phyloP scores from a whole-genome alignment of 2,888 invertebrate genomes.

The Caenorhabditis plicata region DNA sequence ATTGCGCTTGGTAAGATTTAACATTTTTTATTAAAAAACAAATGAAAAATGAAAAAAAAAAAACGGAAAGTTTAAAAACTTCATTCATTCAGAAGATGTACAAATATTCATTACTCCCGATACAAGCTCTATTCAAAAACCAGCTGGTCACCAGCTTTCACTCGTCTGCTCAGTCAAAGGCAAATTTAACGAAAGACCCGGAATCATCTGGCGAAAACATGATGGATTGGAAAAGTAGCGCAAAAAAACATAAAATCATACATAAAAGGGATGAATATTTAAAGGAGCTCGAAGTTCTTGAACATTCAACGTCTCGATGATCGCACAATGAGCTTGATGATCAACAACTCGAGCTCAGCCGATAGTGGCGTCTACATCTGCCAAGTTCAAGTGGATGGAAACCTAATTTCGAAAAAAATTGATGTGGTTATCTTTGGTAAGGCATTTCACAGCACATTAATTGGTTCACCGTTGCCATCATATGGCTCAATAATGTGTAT shows the following conservation, averaged over 20 bases:
- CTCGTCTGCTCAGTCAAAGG: constrained; percentile 37
- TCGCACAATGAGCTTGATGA: constrained; percentile 33
- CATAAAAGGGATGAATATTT: background rate
- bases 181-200: constrained; percentile 24
- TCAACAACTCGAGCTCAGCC: constrained; percentile 29
- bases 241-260: background rate
- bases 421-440: constrained; percentile 45
- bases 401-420: constrained; percentile 27
- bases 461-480: background rate
- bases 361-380: constrained; percentile 50
- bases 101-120: constrained; percentile 31
- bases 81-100: constrained; percentile 5
- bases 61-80: background rate
- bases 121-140: constrained; percentile 37
- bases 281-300: no score
- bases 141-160: constrained; percentile 37
- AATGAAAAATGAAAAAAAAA: background rate
- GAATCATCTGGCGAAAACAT: constrained; percentile 43
- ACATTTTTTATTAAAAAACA: no score
- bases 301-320: constrained; percentile 39
- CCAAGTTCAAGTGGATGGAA: constrained; percentile 30
- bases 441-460: background rate
- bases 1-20: no score
- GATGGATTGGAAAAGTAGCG: constrained; percentile 38
- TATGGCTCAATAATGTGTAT: background rate